phyloP scores from a whole-genome alignment of 2,113 vertebrate species.

The Erythrocebus patas region DNA sequence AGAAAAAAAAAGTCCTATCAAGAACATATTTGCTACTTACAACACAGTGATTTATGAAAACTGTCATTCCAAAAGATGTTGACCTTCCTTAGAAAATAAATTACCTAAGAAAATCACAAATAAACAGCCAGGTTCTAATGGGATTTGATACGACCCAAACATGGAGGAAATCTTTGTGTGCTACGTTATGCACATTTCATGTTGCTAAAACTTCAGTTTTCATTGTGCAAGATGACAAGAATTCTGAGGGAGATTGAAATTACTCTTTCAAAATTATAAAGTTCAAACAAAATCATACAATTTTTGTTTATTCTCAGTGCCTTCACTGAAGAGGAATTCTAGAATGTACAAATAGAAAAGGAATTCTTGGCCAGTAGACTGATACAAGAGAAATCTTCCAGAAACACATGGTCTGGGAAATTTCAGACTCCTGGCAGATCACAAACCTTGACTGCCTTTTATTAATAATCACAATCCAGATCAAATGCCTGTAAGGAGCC shows the following conservation, averaged over 20 bases:
- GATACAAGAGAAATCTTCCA: slow-evolving; percentile 67
- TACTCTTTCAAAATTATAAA: neutral
- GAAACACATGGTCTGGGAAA: slow-evolving; percentile 62
- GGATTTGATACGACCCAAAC: neutral
- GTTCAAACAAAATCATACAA: slow-evolving; percentile 14
- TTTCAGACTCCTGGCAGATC: slow-evolving; percentile 63
- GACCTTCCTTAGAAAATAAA: neutral
- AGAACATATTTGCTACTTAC: neutral
- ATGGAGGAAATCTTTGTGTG: neutral
- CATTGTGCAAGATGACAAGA: neutral
- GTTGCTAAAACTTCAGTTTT: neutral
- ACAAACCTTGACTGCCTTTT: slow-evolving; percentile 65
- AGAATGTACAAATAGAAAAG: slow-evolving; percentile 67
- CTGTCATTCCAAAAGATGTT: neutral
- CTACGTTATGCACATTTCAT: neutral
- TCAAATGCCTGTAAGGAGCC: slow-evolving; percentile 57
- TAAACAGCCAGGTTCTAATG: neutral
- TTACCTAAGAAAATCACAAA: neutral
- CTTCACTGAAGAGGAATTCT: slow-evolving; percentile 46
- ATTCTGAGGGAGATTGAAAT: neutral
- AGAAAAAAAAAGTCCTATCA: neutral
- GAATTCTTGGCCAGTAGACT: slow-evolving; percentile 61
- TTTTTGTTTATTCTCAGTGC: neutral
- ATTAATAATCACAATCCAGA: slow-evolving; percentile 66
- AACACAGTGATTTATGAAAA: neutral